Base-by-base conservation (phyloP, 1,140 invertebrate genomes). In the Bombus ignitus region DNA sequence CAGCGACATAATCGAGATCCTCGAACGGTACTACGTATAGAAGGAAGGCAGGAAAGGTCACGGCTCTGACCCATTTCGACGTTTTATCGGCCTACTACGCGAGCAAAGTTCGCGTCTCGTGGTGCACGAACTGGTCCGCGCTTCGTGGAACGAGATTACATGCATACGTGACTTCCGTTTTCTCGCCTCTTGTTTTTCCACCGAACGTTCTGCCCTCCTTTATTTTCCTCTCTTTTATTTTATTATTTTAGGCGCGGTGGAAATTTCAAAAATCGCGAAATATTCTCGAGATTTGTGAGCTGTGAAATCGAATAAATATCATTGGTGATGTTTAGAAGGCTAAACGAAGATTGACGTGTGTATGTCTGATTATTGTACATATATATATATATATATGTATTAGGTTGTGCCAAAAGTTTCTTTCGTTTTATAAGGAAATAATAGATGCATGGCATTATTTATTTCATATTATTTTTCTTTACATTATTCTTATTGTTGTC, bases 11-110 rank as follows among this genome's bases (percentile, higher is more conserved):
- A 66, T 35, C 78, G 32, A 76, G 70, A 74, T 68, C 57, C 71
- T 76, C 80, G 59, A 81, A 78, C 59, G 72, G 89, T 86, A 28
- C 10, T 22, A 88, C 80, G 91, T 90, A 89, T 75, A 75, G 28
- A 2, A 75, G 90, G 90, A 92, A 92, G 91, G 88, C 89, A 91
- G 86, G 86, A 94, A 94, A 94, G 94, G 94, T 94, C 93, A 94
- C 87, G 94, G 94, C 94, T 94, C 91, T 93, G 94, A 95, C 94
- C 94, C 92, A 92, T 93, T 94, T 94, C 90, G 88, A 88, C 89
- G 90, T 89, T 83, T 94, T 94, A 94, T 94, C 93, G 91, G 92
- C 87, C 85, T 91, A 90, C 90, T 88, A 81, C 89, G 88, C 85
- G 93, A 91, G 88, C 93, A 94, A 94, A 94, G 93, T 94, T 92